Evolutionary conservation across 2,113 vertebrate genomes (phyloP).

Genomic region (Thamnophis sirtalis): DNA sequence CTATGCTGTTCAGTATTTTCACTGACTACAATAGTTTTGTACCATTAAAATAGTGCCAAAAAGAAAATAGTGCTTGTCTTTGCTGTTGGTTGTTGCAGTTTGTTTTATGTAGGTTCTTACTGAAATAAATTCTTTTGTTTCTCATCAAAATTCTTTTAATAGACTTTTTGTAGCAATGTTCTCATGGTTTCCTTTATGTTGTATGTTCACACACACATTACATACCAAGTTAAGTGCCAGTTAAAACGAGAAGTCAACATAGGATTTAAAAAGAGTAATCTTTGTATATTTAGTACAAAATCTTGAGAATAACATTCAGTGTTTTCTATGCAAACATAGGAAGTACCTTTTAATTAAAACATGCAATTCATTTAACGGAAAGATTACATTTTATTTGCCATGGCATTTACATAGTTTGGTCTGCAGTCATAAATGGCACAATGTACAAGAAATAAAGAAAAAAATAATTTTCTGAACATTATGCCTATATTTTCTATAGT

Average conservation of each 20-base stretch:
- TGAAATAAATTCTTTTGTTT: neutral
- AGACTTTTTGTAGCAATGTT: neutral
- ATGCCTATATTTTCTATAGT: neutral
- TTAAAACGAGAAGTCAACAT: neutral
- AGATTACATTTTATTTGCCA: neutral
- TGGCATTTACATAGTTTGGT: neutral
- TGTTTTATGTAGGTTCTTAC: neutral
- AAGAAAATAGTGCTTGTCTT: neutral
- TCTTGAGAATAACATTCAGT: neutral
- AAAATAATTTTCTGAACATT: neutral
- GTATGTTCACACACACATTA: neutral
- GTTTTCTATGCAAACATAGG: neutral
- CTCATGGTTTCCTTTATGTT: neutral
- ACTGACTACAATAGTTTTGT: neutral
- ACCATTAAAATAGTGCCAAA: neutral
- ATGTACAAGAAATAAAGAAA: neutral
- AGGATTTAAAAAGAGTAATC: neutral
- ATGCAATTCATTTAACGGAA: neutral
- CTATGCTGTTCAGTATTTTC: neutral
- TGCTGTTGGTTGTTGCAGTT: neutral
- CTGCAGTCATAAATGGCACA: neutral
- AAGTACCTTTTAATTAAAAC: slow-evolving; percentile 4
- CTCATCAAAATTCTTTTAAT: neutral
- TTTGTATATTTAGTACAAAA: neutral
- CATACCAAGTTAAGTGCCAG: neutral